Base-by-base conservation (phyloP, 2,113 vertebrate genomes). In the Mus pahari region DNA sequence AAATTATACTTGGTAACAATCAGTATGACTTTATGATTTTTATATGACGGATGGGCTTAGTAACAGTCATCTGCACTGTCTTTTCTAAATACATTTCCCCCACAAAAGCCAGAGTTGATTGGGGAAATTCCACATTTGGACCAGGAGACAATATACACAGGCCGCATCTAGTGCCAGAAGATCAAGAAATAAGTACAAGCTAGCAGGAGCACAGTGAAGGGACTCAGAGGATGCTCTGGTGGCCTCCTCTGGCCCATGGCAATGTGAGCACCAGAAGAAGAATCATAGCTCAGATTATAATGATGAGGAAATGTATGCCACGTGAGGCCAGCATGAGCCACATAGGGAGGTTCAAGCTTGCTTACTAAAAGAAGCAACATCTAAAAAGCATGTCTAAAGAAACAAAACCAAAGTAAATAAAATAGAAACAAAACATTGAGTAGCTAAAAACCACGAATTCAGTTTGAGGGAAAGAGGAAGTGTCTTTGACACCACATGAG, bases 11-110 rank as follows among this genome's bases (percentile, higher is more conserved):
- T 64, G 39, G 83, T 81, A 89, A 77, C 74, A 48, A 64, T 62
- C 11, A 48, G 9, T 73, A 70, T 95, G 53, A 86, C 48, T 86
- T 95, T 94, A 22, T 89, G n/a, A 48, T 84, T 93, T 90, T 50
- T 88, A 39, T 90, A 83, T 19, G 17, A 58, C 17, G 7, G 12
- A 90, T 62, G 6, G 6, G 11, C 74, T 86, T 94, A 68, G 60
- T 50, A 87, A 60, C 36, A n/a, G 28, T 39, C 68, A 66, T 89
- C 7, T 33, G 36, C 33, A 60, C 10, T 68, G 74, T 1, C 7
- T 78, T 93, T 93, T 82, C 78, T 89, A 86, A 89, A 39, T 86
- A 70, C 10, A 19, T 81, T 45, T 5, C 7, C 17, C 17, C 71
- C 58, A 66, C 83, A 77, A 88, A 45, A 83, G 66, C 11, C 31